These are phyloP conservation scores for Eremobia ochroleuca DNA, from an alignment of 2,888 invertebrate species.

Conservation along the genomic window DNA sequence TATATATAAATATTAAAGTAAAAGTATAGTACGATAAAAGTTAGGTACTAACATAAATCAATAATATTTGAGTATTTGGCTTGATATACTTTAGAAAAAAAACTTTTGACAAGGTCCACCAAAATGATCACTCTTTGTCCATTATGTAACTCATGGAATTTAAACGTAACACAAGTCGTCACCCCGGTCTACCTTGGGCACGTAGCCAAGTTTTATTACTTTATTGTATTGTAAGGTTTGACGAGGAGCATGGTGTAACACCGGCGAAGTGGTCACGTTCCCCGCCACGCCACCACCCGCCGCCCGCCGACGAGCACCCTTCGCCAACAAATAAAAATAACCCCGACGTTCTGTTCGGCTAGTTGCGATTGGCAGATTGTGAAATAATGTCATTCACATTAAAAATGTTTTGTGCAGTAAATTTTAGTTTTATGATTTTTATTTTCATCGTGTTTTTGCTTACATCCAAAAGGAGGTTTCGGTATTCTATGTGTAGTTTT, in stretches of 20 bases:
- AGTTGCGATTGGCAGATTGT: conserved; percentile 57
- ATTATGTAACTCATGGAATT: neutral
- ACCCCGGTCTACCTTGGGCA: neutral
- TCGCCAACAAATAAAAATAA: conserved; percentile 53
- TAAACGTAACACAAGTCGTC: neutral
- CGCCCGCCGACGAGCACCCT: conserved; percentile 18
- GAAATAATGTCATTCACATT: conserved; percentile 52
- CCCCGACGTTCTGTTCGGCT: conserved; percentile 19
- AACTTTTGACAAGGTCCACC: neutral
- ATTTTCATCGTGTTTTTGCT: neutral
- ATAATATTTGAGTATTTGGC: neutral
- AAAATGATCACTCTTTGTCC: neutral
- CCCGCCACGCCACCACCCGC: conserved; percentile 41
- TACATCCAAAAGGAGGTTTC: neutral
- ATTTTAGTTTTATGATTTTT: conserved; percentile 29
- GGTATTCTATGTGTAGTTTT: neutral
- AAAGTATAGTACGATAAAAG: neutral
- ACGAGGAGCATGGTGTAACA: conserved; percentile 47
- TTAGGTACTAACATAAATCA: neutral
- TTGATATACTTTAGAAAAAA: neutral
- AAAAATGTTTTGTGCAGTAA: conserved; percentile 15
- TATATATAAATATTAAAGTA: neutral
- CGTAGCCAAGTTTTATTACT: conserved; percentile 17
- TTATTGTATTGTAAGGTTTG: conserved; percentile 43
- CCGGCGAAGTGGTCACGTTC: conserved; percentile 47